These are phyloP conservation scores for Phortica okadai DNA, from an alignment of 2,888 invertebrate species.

Conservation along the genomic window DNA sequence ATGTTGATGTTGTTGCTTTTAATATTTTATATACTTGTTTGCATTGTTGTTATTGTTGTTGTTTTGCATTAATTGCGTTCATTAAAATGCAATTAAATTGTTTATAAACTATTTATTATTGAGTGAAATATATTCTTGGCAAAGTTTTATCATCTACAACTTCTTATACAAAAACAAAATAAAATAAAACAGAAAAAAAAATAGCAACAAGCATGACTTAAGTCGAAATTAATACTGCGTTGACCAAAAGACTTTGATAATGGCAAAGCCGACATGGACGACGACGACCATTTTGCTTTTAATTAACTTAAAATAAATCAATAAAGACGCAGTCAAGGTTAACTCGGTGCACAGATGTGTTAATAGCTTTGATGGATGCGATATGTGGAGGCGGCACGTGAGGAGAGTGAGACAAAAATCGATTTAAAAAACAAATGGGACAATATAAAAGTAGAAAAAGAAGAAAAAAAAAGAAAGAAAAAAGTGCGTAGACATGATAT, in stretches of 20 bases:
- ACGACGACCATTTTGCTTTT: not conserved
- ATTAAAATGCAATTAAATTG: slow-evolving; percentile 4
- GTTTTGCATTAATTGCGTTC: not conserved
- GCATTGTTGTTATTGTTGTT: too few relatives aligned
- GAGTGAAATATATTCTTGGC: not conserved
- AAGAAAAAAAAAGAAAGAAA: too few relatives aligned
- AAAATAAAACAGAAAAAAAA: not conserved
- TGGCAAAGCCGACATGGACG: not conserved
- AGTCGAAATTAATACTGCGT: not conserved
- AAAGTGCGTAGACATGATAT: too few relatives aligned
- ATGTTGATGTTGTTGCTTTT: not conserved
- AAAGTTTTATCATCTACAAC: not conserved
- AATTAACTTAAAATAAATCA: slow-evolving; percentile 29
- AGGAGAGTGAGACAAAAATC: too few relatives aligned
- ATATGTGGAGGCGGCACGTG: too few relatives aligned
- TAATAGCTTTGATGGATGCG: too few relatives aligned
- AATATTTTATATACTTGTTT: too few relatives aligned
- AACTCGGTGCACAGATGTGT: not conserved
- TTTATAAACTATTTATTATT: not conserved
- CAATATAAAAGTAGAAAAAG: too few relatives aligned
- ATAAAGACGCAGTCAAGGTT: slow-evolving; percentile 20
- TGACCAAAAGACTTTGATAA: not conserved
- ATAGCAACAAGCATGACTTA: too few relatives aligned
- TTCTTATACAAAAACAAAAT: not conserved
- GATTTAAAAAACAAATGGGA: too few relatives aligned